Evolutionary conservation across 2,888 invertebrate species (phyloP), one percentile per base, ranked within the genome.

Genomic region (Pelosia muscerda): DNA sequence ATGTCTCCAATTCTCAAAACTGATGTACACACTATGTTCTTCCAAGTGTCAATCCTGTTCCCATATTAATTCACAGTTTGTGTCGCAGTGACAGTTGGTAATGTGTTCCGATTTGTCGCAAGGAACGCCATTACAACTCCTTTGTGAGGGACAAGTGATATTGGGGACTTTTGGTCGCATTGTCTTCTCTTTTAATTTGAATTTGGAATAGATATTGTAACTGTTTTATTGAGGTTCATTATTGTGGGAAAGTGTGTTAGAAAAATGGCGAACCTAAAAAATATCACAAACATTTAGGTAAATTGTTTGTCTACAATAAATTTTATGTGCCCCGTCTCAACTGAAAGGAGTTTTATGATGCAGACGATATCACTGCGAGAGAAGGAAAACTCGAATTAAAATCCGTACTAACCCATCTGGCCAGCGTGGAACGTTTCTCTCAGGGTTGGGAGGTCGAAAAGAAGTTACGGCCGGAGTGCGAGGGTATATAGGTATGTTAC

Each of bases 1-100:
- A 19, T 65, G 13, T 63, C 63, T 25, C 26, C n/a, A 63, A 56
- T n/a, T 56, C 15, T 38, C 63, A 63, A 34, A 63, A 63, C n/a
- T 26, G 63, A 79, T 88, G 77, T 78, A 56, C 74, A 73, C 72
- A 73, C 78, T 77, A 86, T 69, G 72, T 74, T 88, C 86, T 86
- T 88, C 76, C 71, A 81, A 85, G 80, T 87, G 89, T 90, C 91
- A 89, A 91, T 92, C 80, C 81, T 85, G 91, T 93, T 93, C 93
- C 92, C 93, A 93, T 93, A 93, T 93, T 93, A 93, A 93, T 93
- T 91, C 87, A 86, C 82, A 82, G 84, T 86, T 84, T 85, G 87
- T 87, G 88, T 87, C 85, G 83, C 86, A 79, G 65, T 92, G 93
- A 91, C 93, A 93, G 88, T 79, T 83, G 74, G 83, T 93, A 92